These are phyloP conservation scores for Hedya salicella DNA, from an alignment of 2,888 invertebrate genomes.

Conservation along the genomic window DNA sequence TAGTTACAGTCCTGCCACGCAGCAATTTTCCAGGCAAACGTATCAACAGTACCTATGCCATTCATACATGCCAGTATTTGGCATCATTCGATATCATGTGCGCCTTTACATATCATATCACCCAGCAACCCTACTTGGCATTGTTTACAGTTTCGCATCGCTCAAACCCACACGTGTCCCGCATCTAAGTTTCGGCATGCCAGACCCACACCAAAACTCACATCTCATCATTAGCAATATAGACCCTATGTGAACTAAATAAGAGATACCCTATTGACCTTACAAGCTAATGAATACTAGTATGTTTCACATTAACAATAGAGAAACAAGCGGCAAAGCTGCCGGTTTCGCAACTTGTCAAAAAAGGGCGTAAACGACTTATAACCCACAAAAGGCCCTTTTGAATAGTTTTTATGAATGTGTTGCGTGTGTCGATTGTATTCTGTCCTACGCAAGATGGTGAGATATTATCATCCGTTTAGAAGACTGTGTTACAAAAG, in stretches of 20 bases:
- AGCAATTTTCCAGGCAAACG: no score
- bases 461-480: conserved; percentile 21
- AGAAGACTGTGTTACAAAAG: conserved; percentile 7
- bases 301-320: conserved; percentile 28
- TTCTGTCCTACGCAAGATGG: conserved; percentile 10
- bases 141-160: conserved; percentile 28
- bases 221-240: background rate
- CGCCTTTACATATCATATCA: background rate
- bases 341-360: conserved; percentile 17
- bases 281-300: background rate
- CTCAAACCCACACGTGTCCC: conserved; percentile 42
- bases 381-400: background rate
- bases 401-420: conserved; percentile 8
- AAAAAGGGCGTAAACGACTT: background rate
- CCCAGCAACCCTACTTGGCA: background rate
- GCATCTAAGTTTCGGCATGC: conserved; percentile 41
- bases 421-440: conserved; percentile 12
- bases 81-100: background rate
- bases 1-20: no score
- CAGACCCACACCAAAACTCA: conserved; percentile 9
- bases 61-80: background rate
- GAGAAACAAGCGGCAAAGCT: conserved; percentile 7
- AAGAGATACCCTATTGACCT: background rate
- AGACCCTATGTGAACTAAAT: background rate
- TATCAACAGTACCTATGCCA: no score